phyloP scores from a whole-genome alignment of 2,113 vertebrate genomes.

The mouse (Mus musculus) region DNA sequence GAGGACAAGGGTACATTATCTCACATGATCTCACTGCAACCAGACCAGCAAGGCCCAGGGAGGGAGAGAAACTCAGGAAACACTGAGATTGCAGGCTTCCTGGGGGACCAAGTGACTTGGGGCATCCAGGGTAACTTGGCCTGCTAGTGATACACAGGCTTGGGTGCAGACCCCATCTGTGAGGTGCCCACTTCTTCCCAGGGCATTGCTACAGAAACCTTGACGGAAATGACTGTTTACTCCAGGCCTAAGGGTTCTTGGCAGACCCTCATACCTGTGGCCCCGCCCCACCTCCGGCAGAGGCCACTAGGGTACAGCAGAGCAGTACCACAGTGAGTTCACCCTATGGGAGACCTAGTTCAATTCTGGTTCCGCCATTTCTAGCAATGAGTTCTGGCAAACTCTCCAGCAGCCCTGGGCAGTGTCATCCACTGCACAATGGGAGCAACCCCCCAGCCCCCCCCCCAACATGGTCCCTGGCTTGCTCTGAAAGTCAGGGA shows the following conservation, averaged over 20 bases:
- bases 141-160: not conserved
- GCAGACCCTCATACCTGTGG: not conserved
- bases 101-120: not conserved
- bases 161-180: not conserved
- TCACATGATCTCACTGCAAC: accelerated
- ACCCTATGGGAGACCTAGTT: not conserved
- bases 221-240: not conserved
- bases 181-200: not conserved
- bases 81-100: not conserved
- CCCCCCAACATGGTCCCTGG: not conserved
- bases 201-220: not conserved
- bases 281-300: accelerated
- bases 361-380: not conserved
- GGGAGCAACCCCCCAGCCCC: accelerated
- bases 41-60: not conserved
- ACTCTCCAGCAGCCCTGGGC: not conserved
- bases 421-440: not conserved
- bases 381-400: not conserved
- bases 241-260: not conserved
- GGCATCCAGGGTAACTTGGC: too few relatives aligned
- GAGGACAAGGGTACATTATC: not conserved
- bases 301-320: not conserved
- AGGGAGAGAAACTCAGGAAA: not conserved
- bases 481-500: not conserved
- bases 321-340: too few relatives aligned